These are phyloP conservation scores for Sweltsa coloradensis DNA, from an alignment of 1,140 invertebrate genomes.

Conservation along the genomic window DNA sequence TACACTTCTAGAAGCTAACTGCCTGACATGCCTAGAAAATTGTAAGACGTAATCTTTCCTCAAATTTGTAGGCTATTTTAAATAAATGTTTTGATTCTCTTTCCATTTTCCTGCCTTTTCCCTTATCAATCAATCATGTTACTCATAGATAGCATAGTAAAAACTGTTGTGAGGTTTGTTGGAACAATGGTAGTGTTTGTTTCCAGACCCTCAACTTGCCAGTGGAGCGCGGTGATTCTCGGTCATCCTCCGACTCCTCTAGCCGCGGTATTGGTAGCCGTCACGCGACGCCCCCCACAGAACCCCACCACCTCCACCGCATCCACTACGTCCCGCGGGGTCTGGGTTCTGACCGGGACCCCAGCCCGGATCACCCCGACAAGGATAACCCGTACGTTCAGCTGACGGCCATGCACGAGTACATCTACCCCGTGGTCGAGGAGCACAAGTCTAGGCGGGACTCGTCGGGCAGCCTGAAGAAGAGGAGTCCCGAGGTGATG, in stretches of 20 bases:
- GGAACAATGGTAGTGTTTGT: slow-evolving; percentile 6
- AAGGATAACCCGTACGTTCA: slow-evolving; percentile 71
- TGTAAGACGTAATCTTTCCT: too few relatives aligned
- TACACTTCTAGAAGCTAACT: too few relatives aligned
- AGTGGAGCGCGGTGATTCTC: slow-evolving; percentile 52
- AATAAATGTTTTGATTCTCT: too few relatives aligned
- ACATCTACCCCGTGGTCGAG: slow-evolving; percentile 66
- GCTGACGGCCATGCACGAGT: slow-evolving; percentile 67
- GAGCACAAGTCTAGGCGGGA: slow-evolving; percentile 36
- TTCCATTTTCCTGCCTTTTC: too few relatives aligned
- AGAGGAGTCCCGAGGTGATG: slow-evolving; percentile 29
- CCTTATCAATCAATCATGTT: too few relatives aligned
- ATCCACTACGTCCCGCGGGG: slow-evolving; percentile 33
- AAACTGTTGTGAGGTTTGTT: background rate
- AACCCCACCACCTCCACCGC: slow-evolving; percentile 33
- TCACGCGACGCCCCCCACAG: slow-evolving; percentile 19
- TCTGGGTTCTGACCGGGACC: slow-evolving; percentile 12
- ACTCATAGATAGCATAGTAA: too few relatives aligned
- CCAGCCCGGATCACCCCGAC: slow-evolving; percentile 5
- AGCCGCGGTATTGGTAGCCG: slow-evolving; percentile 22
- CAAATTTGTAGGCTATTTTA: too few relatives aligned
- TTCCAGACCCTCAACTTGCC: slow-evolving; percentile 67
- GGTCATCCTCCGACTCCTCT: slow-evolving; percentile 49
- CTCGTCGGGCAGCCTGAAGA: slow-evolving; percentile 45
- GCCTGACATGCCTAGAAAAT: too few relatives aligned